phyloP scores from a whole-genome alignment of 2,797 vertebrate species.

The Acanthiza pusilla region DNA sequence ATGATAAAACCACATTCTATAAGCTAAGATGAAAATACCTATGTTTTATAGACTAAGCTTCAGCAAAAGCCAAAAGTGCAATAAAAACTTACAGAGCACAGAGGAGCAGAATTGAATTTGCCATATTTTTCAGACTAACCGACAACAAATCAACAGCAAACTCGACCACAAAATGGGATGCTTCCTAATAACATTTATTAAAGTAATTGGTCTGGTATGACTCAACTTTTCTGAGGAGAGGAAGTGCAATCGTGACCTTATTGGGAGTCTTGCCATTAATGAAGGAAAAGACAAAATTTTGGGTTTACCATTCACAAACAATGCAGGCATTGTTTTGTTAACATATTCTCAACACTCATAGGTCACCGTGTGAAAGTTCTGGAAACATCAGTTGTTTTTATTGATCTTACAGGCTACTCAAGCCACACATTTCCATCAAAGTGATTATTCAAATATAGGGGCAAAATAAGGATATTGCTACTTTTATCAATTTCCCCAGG shows the following conservation, averaged over 20 bases:
- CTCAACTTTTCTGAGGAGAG: constrained; percentile 10
- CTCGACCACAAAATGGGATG: neutral
- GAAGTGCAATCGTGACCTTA: neutral
- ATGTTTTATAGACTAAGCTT: neutral
- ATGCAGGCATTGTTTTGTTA: neutral
- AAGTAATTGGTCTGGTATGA: constrained; percentile 24
- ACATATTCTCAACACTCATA: neutral
- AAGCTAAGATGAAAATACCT: neutral
- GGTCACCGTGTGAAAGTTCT: neutral
- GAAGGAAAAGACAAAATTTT: neutral
- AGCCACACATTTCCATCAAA: neutral
- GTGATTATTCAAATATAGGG: neutral
- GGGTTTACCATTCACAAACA: constrained; percentile 1
- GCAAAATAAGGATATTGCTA: neutral
- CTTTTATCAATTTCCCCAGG: neutral
- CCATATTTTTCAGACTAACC: neutral
- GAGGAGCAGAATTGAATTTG: neutral
- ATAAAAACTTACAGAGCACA: neutral
- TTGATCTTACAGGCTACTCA: neutral
- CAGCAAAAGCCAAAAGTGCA: neutral
- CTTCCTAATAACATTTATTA: constrained; percentile 35
- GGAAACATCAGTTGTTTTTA: neutral
- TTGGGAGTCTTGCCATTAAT: constrained; percentile 2
- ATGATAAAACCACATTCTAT: neutral
- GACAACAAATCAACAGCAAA: neutral